Conservation (phyloP, 2,888 invertebrate genomes). For the Frankliniella intonsa region DNA sequence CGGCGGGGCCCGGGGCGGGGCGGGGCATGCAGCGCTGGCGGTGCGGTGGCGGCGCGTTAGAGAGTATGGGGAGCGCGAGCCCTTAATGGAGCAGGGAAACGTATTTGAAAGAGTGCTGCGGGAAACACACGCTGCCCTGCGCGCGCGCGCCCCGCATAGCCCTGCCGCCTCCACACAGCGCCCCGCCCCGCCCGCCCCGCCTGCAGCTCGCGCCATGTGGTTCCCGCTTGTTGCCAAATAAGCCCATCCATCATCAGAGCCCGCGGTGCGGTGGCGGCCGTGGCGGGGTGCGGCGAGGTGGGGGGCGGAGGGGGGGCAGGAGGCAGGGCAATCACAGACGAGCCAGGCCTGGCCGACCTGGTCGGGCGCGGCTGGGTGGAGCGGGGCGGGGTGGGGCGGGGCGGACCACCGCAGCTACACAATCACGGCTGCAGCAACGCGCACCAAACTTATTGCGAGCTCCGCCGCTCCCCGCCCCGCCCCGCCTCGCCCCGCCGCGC, state of each 20-base stretch:
- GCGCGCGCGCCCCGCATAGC: too few species aligned
- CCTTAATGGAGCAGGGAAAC: too few species aligned
- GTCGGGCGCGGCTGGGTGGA: too few species aligned
- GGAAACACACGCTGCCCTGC: too few species aligned
- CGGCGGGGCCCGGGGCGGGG: not conserved
- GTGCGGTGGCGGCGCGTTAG: not conserved
- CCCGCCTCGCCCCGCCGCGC: not conserved
- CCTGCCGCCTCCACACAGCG: not conserved
- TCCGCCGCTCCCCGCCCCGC: not conserved
- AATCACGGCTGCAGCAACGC: too few species aligned
- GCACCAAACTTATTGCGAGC: not conserved
- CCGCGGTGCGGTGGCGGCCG: not conserved
- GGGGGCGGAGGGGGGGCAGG: not conserved
- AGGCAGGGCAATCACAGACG: not conserved
- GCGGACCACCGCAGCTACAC: not conserved
- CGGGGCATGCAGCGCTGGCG: not conserved
- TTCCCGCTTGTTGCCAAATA: not conserved
- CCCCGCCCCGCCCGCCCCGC: not conserved
- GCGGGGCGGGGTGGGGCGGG: too few species aligned
- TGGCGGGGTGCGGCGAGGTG: not conserved
- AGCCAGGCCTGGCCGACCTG: not conserved
- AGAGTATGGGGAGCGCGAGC: too few species aligned
- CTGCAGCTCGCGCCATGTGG: not conserved
- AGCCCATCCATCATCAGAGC: not conserved
- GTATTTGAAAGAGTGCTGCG: too few species aligned